phyloP scores from a whole-genome alignment of 2,888 invertebrate genomes.

The Deilephila porcellus region DNA sequence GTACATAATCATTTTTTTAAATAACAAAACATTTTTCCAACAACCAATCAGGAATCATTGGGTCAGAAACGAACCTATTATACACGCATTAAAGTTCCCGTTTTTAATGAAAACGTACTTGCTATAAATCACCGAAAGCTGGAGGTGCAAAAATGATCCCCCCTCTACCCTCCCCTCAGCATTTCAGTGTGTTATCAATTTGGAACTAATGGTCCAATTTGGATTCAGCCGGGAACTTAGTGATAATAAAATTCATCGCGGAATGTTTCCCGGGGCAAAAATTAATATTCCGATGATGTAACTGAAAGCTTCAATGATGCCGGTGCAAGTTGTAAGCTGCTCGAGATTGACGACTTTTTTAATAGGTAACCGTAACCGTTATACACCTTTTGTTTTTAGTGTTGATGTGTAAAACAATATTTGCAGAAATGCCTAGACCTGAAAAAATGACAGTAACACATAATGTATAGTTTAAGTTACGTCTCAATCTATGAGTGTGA shows the following conservation, averaged over 20 bases:
- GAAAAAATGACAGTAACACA: too few relatives aligned
- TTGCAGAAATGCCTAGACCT: too few relatives aligned
- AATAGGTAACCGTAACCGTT: neutral
- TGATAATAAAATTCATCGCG: conserved; percentile 83
- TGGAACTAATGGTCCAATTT: conserved; percentile 79
- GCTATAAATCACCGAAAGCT: conserved; percentile 52
- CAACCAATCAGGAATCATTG: neutral
- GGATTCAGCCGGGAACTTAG: conserved; percentile 73
- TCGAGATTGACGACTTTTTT: neutral
- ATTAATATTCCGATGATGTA: conserved; percentile 83
- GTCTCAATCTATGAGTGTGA: too few relatives aligned
- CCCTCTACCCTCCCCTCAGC: conserved; percentile 37
- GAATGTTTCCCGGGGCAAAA: conserved; percentile 77
- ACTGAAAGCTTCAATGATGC: conserved; percentile 66
- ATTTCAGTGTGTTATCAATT: conserved; percentile 78
- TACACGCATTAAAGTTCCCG: conserved; percentile 25
- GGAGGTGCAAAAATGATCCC: conserved; percentile 56
- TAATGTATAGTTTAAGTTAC: too few relatives aligned
- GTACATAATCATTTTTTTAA: too few relatives aligned
- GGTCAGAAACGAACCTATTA: conserved; percentile 11
- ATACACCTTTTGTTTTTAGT: too few relatives aligned
- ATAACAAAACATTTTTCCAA: too few relatives aligned
- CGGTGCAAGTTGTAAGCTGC: conserved; percentile 39
- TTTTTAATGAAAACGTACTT: conserved; percentile 49
- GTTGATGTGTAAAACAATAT: too few relatives aligned